phyloP scores from a whole-genome alignment of 2,113 vertebrate genomes.

The Epinephelus fuscoguttatus region DNA sequence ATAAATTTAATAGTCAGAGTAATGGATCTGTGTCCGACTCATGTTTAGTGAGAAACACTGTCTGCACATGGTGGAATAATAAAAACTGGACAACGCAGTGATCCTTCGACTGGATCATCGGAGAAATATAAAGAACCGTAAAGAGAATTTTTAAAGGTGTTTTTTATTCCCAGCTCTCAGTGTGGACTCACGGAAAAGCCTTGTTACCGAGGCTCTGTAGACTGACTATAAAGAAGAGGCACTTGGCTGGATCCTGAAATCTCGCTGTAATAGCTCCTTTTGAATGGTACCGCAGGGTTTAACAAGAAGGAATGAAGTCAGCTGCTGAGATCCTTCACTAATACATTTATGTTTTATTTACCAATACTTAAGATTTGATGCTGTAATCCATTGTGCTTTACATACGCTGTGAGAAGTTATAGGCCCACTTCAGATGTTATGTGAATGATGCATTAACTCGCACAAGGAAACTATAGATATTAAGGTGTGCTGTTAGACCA shows the following conservation, averaged over 20 bases:
- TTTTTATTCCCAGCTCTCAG: constrained; percentile 20
- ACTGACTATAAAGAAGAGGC: constrained; percentile 15
- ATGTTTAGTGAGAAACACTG: neutral
- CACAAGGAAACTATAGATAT: neutral
- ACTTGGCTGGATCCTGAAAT: constrained; percentile 21
- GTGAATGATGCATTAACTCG: neutral
- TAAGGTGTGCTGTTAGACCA: neutral
- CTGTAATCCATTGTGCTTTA: neutral
- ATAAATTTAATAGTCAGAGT: neutral
- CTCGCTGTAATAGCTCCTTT: neutral
- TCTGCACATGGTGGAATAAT: neutral
- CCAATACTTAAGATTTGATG: neutral
- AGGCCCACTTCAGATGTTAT: neutral
- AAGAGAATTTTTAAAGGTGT: constrained; percentile 11
- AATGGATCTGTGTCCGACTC: neutral
- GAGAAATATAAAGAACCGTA: constrained; percentile 12
- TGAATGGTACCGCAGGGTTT: neutral
- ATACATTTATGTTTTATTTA: neutral
- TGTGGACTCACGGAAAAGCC: constrained; percentile 10
- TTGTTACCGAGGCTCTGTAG: constrained; percentile 25
- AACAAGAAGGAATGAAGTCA: constrained; percentile 1
- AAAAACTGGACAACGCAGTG: neutral
- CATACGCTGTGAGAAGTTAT: neutral
- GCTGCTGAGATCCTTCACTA: neutral
- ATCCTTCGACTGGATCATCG: neutral